A percentile compares a stretch with the other conserved stretches of the same genome.
Conservation (phyloP, 2,113 vertebrate genomes). For the Taxidea taxus region DNA sequence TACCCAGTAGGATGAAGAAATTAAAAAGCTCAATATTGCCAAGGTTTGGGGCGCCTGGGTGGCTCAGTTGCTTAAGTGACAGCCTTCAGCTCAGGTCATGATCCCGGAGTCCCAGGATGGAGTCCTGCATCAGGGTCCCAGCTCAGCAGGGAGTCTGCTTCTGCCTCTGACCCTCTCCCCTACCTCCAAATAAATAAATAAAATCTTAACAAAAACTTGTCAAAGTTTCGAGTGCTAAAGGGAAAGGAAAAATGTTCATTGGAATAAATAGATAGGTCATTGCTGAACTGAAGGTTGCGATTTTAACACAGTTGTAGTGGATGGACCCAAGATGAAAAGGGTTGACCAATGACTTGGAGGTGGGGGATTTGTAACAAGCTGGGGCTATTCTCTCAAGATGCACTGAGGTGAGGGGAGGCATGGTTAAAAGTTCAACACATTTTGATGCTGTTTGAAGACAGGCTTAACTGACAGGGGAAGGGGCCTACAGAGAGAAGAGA, state of each 20-base stretch:
- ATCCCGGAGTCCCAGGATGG: too few relatives aligned
- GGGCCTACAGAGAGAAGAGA: background rate
- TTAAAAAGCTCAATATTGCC: background rate
- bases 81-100: too few relatives aligned
- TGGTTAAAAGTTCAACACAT: background rate
- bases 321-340: background rate
- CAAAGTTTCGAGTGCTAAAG: background rate
- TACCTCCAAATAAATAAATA: too few relatives aligned
- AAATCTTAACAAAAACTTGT: background rate
- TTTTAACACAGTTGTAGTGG: background rate
- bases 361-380: background rate
- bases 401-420: background rate
- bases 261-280: background rate
- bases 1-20: background rate
- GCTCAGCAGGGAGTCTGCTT: too few relatives aligned
- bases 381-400: background rate
- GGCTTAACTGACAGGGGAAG: too few relatives aligned
- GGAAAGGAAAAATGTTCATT: background rate
- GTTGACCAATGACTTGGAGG: background rate
- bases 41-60: background rate
- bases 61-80: too few relatives aligned
- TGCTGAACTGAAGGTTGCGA: background rate
- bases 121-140: too few relatives aligned
- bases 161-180: too few relatives aligned
- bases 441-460: background rate